A percentile compares a stretch with the other conserved stretches of the same genome.
These are phyloP conservation scores for Mythimna ferrago DNA, from an alignment of 2,888 invertebrate species.

Conservation along the genomic window DNA sequence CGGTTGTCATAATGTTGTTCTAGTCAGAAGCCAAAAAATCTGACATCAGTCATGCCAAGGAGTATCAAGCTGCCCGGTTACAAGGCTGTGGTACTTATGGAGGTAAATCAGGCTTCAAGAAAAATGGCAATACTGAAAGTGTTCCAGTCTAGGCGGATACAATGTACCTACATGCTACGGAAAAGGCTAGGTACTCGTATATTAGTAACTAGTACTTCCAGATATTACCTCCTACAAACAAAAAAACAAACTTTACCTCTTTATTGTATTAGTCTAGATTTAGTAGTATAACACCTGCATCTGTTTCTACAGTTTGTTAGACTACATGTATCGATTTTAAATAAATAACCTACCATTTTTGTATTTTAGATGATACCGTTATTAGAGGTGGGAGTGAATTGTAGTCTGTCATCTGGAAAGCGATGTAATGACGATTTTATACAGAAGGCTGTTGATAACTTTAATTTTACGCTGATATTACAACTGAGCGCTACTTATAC, in stretches of 20 bases:
- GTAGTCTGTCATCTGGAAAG: conserved; percentile 46
- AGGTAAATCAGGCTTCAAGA: neutral
- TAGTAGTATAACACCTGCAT: conserved; percentile 1
- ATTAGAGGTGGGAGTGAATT: conserved; percentile 59
- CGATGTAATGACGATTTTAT: conserved; percentile 57
- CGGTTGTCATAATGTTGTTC: neutral
- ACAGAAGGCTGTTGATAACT: conserved; percentile 50
- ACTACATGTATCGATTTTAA: conserved; percentile 55
- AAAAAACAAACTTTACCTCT: too few species aligned
- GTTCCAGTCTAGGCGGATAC: neutral
- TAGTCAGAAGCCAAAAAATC: neutral
- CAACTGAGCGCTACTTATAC: conserved; percentile 15
- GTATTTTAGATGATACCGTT: conserved; percentile 59
- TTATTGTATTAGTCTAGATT: neutral
- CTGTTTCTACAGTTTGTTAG: conserved; percentile 34
- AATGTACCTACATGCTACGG: too few species aligned
- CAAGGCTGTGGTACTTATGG: neutral
- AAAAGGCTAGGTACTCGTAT: neutral
- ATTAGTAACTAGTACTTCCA: too few species aligned
- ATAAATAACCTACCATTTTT: conserved; percentile 58
- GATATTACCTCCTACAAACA: too few species aligned
- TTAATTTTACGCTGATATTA: conserved; percentile 48
- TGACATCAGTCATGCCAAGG: neutral
- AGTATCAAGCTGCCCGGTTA: neutral
- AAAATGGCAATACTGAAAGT: neutral